Base-by-base conservation (phyloP, 2,888 invertebrate genomes). In the Scaeva pyrastri region DNA sequence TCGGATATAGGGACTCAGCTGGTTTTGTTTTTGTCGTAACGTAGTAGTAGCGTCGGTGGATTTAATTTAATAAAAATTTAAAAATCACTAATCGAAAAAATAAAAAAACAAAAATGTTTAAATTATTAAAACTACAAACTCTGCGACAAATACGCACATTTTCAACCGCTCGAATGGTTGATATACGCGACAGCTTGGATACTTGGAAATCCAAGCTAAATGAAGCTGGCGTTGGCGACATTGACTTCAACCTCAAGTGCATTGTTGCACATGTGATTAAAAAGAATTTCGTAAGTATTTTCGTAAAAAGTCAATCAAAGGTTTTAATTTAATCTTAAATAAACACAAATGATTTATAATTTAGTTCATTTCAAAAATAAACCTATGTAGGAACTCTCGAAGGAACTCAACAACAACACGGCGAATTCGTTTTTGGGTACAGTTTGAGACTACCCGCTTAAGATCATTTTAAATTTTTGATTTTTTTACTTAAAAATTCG, bases 231-330 rank as follows among this genome's bases (percentile, higher is more conserved):
- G 91, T 95, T 68, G 92, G 93, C 0, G 94, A 95, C 89, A 93
- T 94, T 6, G 91, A 93, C 2, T 93, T 93, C 88, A 94, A 94
- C 76, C 92, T 94, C 56, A 93, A 94, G 88, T 93, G 94, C 88
- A 94, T 95, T 85, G 90, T 94, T 64, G 94, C 94, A 14, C 94
- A 94, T 90, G 93, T 94, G 58, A 89, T 94, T 45, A 92, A 93
- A 55, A 92, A 91, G 11, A 93, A 92, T 88, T 94, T 94, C 91
- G 95, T 95, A 92, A 91, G 90, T 89, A 64, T 48, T 48, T 19
- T 43, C 5, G 5, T 12, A 41, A 21, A 58, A 14, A 19, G n/a
- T n/a, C n/a, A 58, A 19, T 4, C 1, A 6, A 12, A 19, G 11
- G 8, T 6, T 55, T 31, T 14, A 3, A 8, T 2, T 55, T 23